Base-by-base conservation (phyloP, 2,113 vertebrate genomes). In the Corythornis cristatus region DNA sequence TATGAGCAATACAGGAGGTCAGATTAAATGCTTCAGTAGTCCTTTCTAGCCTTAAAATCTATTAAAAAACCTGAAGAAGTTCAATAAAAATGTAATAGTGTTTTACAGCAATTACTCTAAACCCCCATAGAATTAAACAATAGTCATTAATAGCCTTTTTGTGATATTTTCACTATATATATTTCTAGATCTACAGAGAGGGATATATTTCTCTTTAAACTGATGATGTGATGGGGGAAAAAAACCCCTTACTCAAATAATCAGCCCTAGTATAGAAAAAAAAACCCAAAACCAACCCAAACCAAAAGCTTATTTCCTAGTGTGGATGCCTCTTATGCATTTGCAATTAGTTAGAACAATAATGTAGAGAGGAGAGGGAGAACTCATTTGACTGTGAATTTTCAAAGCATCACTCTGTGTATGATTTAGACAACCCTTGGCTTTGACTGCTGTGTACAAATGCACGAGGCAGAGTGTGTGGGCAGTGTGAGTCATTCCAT, bases 371-470 rank as follows among this genome's bases (percentile, higher is more conserved):
- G 51, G 82, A 89, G 83, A 83, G 60, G 31, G 23, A 40, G 51
- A 70, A 76, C 78, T 94, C 31, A 83, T 85, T 82, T 90, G 66
- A 51, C 54, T 0, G 0, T 77, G 81, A 62, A 70, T 92, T 94
- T 90, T 94, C 71, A 94, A 82, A 95, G 70, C 66, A 51, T 81
- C 31, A 7, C 66, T 92, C 64, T 79, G 78, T 86, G 83, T 61
- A 65, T 82, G 28, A 5, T 94, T 92, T 87, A 93, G 95, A 50
- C 73, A 95, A 92, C 92, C 77, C 76, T 96, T 95, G 86, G 80
- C 88, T 90, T 71, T 96, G 89, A 91, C 84, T 8, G 71, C 95
- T 94, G 95, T 1, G 71, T 85, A 58, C 78, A 93, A 93, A 93
- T 79, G 81, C 84, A 53, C 46, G 48, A 92, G 91, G 75, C 86